Evolutionary conservation across 2,113 vertebrate species (phyloP), one percentile per base, ranked within the genome.

Genomic region (Perca schrenkii): DNA sequence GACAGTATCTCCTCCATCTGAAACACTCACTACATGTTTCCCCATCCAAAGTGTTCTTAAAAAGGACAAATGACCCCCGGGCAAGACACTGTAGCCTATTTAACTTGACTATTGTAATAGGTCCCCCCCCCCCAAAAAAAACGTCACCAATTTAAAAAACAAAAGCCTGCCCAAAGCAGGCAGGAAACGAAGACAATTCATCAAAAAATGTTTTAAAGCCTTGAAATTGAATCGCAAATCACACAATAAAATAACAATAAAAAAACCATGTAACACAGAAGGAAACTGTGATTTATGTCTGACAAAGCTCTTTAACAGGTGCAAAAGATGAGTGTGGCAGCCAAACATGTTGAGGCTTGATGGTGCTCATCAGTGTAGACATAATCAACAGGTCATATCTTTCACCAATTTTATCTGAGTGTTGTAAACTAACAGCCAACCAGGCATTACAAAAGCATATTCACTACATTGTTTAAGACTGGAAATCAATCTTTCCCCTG

Each of bases 291-390:
- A 90, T 92, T 89, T 80, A 82, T 83, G 61, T 83, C 57, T 66
- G 80, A 87, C 85, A 83, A 85, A 88, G 77, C 66, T 84, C 57
- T 69, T 63, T 12, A 92, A 93, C 94, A 95, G 94, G 94, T 94
- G 92, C 88, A 93, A 71, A 54, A 72, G 34, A 80, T 81, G 85
- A 89, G 61, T 80, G 76, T 68, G 46, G 79, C 74, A 75, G 71
- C 52, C n/a, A 71, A 88, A 82, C 88, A 79, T 87, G 87, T 86
- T 69, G 74, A 89, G 77, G 63, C 85, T 78, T 36, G 80, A 11
- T 76, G 63, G 67, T 73, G 67, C 76, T 87, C 19, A 63, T 72
- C 78, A 49, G 36, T 49, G 46, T 53, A 67, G 61, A 31, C 65
- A 76, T 77, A 58, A 87, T 83, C 72, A 77, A 81, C 82, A 74